phyloP scores from a whole-genome alignment of 2,113 vertebrate genomes.

The Saguinus midas region DNA sequence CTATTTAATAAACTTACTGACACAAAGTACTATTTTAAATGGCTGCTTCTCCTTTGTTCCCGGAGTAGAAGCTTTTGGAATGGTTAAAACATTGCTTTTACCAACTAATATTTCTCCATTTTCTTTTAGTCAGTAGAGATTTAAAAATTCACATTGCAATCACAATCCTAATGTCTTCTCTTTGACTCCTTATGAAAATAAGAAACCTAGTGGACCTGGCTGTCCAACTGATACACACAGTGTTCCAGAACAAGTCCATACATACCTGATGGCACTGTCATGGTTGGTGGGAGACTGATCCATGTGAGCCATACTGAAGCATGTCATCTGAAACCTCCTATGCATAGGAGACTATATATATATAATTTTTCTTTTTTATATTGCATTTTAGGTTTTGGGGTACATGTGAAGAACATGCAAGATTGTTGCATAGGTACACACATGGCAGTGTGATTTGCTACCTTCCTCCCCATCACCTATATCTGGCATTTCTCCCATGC shows the following conservation, averaged over 20 bases:
- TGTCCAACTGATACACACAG: neutral
- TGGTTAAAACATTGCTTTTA: constrained; percentile 1
- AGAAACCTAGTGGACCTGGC: neutral
- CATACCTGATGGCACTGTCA: too few species aligned
- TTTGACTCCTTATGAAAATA: neutral
- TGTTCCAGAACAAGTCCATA: neutral
- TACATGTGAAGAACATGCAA: too few species aligned
- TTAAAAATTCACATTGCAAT: neutral
- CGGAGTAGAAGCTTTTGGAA: neutral
- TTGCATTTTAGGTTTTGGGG: too few species aligned
- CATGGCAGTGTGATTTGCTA: too few species aligned
- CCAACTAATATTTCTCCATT: constrained; percentile 16
- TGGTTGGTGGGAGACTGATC: neutral
- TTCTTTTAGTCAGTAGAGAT: neutral
- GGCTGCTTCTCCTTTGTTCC: constrained; percentile 48
- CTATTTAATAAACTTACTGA: constrained; percentile 78
- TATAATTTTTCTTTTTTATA: too few species aligned
- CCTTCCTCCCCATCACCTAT: too few species aligned
- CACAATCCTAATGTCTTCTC: neutral
- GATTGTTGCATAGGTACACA: too few species aligned
- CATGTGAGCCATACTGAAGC: neutral
- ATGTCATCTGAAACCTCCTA: neutral
- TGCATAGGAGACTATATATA: neutral
- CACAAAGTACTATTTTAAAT: constrained; percentile 53
- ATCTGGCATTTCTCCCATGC: too few species aligned